Percentiles rank a stretch among this genome's conserved stretches.
Evolutionary conservation across 2,797 vertebrate genomes (phyloP).

Genomic region (Apodemus agrarius): DNA sequence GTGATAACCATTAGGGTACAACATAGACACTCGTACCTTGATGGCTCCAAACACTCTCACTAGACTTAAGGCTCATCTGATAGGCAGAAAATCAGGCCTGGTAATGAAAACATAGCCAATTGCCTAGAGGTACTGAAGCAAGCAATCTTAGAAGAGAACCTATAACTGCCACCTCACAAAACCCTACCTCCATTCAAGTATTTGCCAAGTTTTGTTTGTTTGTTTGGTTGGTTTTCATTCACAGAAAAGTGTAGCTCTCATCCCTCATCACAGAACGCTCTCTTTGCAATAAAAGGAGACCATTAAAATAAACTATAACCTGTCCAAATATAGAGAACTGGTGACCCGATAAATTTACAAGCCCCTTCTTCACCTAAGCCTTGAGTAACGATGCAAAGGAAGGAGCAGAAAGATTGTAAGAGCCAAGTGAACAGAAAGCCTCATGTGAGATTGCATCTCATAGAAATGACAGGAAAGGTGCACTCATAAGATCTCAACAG

Average conservation of each 20-base stretch:
- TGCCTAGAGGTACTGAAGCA: not conserved
- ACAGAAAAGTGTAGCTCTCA: not conserved
- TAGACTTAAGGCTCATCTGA: not conserved
- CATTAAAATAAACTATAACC: not conserved
- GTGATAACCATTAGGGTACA: not conserved
- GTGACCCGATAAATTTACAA: not conserved
- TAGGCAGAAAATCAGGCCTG: not conserved
- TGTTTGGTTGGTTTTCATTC: not conserved
- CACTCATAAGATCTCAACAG: not conserved
- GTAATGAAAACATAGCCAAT: not conserved
- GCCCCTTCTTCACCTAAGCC: not conserved
- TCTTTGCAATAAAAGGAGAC: not conserved
- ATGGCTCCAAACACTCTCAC: not conserved
- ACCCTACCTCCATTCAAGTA: not conserved
- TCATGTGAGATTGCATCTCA: not conserved
- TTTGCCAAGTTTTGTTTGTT: not conserved
- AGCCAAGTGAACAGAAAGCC: not conserved
- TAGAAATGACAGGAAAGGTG: not conserved
- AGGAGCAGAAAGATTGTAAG: not conserved
- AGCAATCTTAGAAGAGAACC: not conserved
- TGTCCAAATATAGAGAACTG: not conserved
- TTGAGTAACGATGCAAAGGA: not conserved
- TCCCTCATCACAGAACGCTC: not conserved
- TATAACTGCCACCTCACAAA: not conserved
- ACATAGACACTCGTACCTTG: not conserved